Evolutionary conservation across 2,888 invertebrate species (phyloP), one percentile per base, ranked within the genome.

Genomic region (Drosophila atroscutellata): DNA sequence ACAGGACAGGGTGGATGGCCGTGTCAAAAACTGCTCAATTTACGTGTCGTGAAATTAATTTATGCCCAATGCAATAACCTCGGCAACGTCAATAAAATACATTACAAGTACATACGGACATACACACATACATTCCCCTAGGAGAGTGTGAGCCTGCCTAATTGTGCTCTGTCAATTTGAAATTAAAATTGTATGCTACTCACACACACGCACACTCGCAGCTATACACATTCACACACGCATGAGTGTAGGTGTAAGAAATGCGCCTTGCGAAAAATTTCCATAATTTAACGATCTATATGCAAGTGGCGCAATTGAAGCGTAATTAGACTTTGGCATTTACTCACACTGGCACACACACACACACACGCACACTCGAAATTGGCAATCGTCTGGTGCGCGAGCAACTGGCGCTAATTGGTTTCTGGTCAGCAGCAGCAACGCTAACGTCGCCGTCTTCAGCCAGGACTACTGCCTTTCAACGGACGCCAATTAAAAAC

Each of bases 41-140:
- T 92, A 91, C 91, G 92, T 90, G 86, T 92, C 91, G 91, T 92
- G 92, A 92, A 93, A 93, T 93, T 93, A 92, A 93, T 93, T 93
- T 93, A 93, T 93, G 92, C 92, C 87, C 84, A 82, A 86, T 90
- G 92, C 92, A 92, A 93, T 93, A 92, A 92, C 92, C 91, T 91
- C 90, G 89, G 90, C 76, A 68, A 90, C 91, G 92, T 92, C 92
- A 92, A 93, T 93, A 93, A 93, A 93, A 92, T 92, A 92, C 92
- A 92, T 92, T 92, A 84, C 56, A 72, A 56, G 47, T 61, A 87
- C 47, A 51, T 51, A 34, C 56, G 32, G 34, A 50, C 50, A 65
- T 3, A 42, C n/a, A 30, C 11, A 9, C n/a, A 56, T 1, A 13
- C 26, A 55, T 13, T 55, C 58, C 54, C 50, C 56, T n/a, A 32